Conservation (phyloP, 2,797 vertebrate species). For the Manis crassicaudata region DNA sequence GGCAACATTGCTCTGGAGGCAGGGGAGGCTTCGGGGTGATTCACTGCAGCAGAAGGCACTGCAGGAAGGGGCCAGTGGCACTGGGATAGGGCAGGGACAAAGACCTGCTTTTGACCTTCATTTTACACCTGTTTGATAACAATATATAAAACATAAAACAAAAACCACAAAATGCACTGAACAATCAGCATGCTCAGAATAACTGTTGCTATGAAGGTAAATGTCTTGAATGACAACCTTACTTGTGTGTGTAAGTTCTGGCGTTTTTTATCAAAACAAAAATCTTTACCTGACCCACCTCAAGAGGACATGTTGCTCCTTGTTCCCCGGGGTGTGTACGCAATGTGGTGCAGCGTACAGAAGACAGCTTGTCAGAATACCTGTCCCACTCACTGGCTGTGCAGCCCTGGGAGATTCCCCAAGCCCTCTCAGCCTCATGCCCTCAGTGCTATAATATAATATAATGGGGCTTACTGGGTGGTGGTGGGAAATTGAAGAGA, state of each 20-base stretch:
- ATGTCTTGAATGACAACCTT: not conserved
- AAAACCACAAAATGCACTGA: not conserved
- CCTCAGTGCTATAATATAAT: not conserved
- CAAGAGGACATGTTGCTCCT: not conserved
- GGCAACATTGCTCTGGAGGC: not conserved
- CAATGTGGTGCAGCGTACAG: not conserved
- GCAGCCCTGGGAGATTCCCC: not conserved
- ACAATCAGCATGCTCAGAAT: not conserved
- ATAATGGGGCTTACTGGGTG: not conserved
- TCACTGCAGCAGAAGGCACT: not conserved
- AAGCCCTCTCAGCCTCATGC: not conserved
- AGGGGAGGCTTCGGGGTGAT: no score
- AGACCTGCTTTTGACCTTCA: not conserved
- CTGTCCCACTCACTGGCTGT: not conserved
- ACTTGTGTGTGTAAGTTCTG: not conserved
- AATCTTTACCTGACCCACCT: not conserved
- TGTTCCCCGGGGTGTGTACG: not conserved
- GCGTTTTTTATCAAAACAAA: not conserved
- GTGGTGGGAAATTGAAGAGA: not conserved
- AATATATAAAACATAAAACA: not conserved
- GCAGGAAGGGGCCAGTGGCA: not conserved
- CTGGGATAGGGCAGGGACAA: not conserved
- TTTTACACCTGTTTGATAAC: not conserved
- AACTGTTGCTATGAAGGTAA: not conserved
- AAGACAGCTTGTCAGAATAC: not conserved